These are phyloP conservation scores for Dolomedes plantarius DNA, from an alignment of 2,888 invertebrate species.

Conservation along the genomic window DNA sequence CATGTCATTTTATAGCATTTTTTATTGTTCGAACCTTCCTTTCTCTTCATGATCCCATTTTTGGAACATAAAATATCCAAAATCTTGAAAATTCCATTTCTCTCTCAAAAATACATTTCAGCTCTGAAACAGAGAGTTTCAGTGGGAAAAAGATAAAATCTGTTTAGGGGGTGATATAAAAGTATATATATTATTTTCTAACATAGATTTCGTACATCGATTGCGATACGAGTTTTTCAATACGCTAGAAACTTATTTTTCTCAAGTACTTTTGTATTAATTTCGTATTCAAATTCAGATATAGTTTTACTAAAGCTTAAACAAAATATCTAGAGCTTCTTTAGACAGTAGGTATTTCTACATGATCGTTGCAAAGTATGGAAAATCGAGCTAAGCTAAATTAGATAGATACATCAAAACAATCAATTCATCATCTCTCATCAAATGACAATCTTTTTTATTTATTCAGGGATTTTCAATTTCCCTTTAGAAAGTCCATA, in stretches of 20 bases:
- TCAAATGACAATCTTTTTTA: slow-evolving; percentile 53
- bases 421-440: slow-evolving; percentile 63
- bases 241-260: slow-evolving; percentile 41
- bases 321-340: slow-evolving; percentile 9
- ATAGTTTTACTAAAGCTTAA: slow-evolving; percentile 40
- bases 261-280: slow-evolving; percentile 42
- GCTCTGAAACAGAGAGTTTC: not conserved
- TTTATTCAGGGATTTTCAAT: slow-evolving; percentile 34
- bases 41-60: too few relatives aligned
- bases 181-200: slow-evolving; percentile 31
- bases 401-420: slow-evolving; percentile 62
- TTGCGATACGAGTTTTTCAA: slow-evolving; percentile 18
- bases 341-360: slow-evolving; percentile 45
- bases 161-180: not conserved
- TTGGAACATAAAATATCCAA: too few relatives aligned
- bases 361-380: slow-evolving; percentile 65
- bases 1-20: too few relatives aligned
- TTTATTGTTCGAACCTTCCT: too few relatives aligned
- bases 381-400: slow-evolving; percentile 70
- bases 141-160: not conserved
- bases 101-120: not conserved
- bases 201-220: slow-evolving; percentile 51
- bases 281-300: slow-evolving; percentile 51
- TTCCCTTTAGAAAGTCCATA: slow-evolving; percentile 29
- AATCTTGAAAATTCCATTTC: too few relatives aligned